These are phyloP conservation scores for Festucalex cinctus DNA, from an alignment of 2,113 vertebrate species.

Conservation along the genomic window DNA sequence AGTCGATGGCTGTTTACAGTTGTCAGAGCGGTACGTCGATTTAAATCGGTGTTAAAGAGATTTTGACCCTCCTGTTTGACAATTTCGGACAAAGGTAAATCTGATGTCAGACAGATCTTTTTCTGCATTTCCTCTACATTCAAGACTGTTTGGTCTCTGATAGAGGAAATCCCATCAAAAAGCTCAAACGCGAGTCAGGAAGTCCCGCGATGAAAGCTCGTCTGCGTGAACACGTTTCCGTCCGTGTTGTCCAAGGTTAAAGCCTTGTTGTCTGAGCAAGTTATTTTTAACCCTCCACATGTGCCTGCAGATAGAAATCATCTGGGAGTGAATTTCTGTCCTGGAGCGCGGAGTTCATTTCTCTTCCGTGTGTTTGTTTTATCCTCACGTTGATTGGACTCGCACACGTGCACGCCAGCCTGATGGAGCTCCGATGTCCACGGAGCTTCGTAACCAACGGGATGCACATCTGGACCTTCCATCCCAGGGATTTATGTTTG, in stretches of 20 bases:
- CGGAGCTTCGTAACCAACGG: slow-evolving; percentile 21
- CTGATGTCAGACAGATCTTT: slow-evolving; percentile 29
- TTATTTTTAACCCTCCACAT: slow-evolving; percentile 70
- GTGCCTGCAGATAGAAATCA: slow-evolving; percentile 63
- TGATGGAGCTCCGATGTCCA: slow-evolving; percentile 34
- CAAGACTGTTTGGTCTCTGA: slow-evolving; percentile 43
- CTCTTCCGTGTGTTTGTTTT: slow-evolving; percentile 60
- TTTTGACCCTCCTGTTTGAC: not conserved
- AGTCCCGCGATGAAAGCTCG: slow-evolving; percentile 48
- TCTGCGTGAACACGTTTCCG: slow-evolving; percentile 51
- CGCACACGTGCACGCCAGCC: slow-evolving; percentile 21
- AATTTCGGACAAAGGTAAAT: slow-evolving; percentile 10
- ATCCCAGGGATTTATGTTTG: slow-evolving; percentile 34
- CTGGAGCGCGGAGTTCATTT: slow-evolving; percentile 53
- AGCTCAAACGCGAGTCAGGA: slow-evolving; percentile 50
- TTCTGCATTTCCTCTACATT: slow-evolving; percentile 29
- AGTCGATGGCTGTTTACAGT: slow-evolving; percentile 3
- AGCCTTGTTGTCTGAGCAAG: slow-evolving; percentile 14
- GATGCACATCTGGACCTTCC: slow-evolving; percentile 44
- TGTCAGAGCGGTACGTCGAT: not conserved
- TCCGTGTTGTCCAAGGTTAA: slow-evolving; percentile 44
- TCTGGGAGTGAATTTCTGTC: slow-evolving; percentile 57
- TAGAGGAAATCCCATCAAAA: slow-evolving; percentile 56
- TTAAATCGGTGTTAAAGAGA: not conserved
- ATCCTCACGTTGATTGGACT: slow-evolving; percentile 53